Conservation (phyloP, 2,797 vertebrate species). For the Spheniscus humboldti region DNA sequence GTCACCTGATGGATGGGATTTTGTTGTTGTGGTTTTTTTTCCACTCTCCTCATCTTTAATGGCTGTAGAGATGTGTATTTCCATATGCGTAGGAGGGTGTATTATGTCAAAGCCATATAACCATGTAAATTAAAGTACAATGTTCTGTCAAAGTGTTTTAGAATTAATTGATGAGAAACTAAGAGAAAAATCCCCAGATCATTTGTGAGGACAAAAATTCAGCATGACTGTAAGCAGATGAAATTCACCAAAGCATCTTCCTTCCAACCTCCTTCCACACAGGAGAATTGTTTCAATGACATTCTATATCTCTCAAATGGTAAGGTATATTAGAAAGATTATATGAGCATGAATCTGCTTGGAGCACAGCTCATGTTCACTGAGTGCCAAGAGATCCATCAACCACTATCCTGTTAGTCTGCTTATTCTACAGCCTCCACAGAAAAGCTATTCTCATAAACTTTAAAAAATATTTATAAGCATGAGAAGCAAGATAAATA, state of each 20-base stretch:
- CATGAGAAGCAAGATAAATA: neutral
- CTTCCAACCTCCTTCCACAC: neutral
- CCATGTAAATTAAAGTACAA: neutral
- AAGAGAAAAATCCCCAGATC: neutral
- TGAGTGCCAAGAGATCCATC: neutral
- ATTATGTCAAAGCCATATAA: neutral
- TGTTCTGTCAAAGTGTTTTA: neutral
- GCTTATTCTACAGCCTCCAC: neutral
- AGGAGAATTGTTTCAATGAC: neutral
- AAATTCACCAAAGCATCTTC: neutral
- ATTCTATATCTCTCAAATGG: neutral
- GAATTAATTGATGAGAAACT: neutral
- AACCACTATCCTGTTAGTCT: neutral
- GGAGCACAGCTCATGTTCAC: neutral
- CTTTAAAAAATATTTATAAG: neutral
- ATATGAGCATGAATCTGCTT: neutral
- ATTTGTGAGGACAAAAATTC: neutral
- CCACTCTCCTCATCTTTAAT: neutral
- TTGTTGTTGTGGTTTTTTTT: neutral
- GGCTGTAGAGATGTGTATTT: neutral
- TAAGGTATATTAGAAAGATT: neutral
- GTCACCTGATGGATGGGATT: conserved; percentile 41
- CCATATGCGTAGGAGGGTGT: neutral
- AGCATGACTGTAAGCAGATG: neutral
- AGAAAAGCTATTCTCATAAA: neutral